Percentiles rank a stretch among this genome's conserved stretches.
Evolutionary conservation across 2,888 invertebrate species (phyloP).

Genomic region (Conchocele bisecta): DNA sequence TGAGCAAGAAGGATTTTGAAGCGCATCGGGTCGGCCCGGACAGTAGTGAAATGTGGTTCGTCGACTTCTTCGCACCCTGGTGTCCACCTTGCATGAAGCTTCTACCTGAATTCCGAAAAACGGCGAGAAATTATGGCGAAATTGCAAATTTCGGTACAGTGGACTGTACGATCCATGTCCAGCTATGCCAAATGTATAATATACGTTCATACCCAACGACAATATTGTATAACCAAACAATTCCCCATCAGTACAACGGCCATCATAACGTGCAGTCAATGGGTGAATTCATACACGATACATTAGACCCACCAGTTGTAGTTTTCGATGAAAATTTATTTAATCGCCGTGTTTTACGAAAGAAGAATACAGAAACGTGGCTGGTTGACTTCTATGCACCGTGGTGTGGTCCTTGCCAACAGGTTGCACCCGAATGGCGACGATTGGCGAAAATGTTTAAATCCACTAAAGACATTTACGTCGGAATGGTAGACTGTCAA

Average conservation of each 20-base stretch:
- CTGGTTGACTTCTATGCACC: constrained; percentile 89
- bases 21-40: constrained; percentile 70
- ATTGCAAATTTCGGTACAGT: constrained; percentile 86
- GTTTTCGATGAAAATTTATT: constrained; percentile 85
- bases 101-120: constrained; percentile 88
- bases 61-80: constrained; percentile 91
- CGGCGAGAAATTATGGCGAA: constrained; percentile 83
- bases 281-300: constrained; percentile 86
- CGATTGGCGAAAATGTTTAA: constrained; percentile 86
- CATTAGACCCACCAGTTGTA: constrained; percentile 85
- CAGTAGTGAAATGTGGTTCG: constrained; percentile 85
- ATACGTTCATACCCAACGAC: constrained; percentile 89
- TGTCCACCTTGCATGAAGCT: constrained; percentile 90
- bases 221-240: constrained; percentile 86
- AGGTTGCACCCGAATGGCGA: constrained; percentile 88
- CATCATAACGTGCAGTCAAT: constrained; percentile 86
- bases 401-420: constrained; percentile 90
- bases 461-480: constrained; percentile 84
- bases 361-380: constrained; percentile 86
- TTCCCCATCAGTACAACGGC: constrained; percentile 85
- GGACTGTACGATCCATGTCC: constrained; percentile 87
- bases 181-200: constrained; percentile 86
- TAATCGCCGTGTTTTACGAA: constrained; percentile 84
- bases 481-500: constrained; percentile 89
- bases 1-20: constrained; percentile 85